Evolutionary conservation across 2,888 invertebrate species (phyloP).

Genomic region (Germaria angustata): DNA sequence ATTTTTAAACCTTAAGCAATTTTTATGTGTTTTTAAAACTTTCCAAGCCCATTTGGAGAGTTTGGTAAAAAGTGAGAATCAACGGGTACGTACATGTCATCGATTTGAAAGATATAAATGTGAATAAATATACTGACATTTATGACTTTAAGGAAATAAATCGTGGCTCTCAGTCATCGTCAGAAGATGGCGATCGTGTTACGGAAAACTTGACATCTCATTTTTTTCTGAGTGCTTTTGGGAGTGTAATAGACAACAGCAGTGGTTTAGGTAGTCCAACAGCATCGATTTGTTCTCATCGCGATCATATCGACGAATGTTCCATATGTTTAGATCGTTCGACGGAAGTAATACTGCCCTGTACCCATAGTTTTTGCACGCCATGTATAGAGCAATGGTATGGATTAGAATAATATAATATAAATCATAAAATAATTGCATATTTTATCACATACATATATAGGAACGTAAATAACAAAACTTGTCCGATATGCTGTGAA

Average conservation of each 20-base stretch:
- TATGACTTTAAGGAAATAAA: slow-evolving; percentile 52
- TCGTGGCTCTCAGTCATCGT: slow-evolving; percentile 66
- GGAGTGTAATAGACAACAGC: slow-evolving; percentile 59
- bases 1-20: slow-evolving; percentile 84
- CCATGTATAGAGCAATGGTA: slow-evolving; percentile 88
- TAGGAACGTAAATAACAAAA: slow-evolving; percentile 86
- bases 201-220: slow-evolving; percentile 20
- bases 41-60: slow-evolving; percentile 81
- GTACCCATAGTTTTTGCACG: slow-evolving; percentile 86
- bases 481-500: slow-evolving; percentile 86
- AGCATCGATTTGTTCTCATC: slow-evolving; percentile 70
- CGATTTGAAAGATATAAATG: not conserved
- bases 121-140: not conserved
- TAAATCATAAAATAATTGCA: not conserved
- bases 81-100: slow-evolving; percentile 69
- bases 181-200: slow-evolving; percentile 51
- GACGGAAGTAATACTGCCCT: slow-evolving; percentile 85
- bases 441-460: slow-evolving; percentile 50
- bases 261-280: slow-evolving; percentile 67
- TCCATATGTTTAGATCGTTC: slow-evolving; percentile 87
- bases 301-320: slow-evolving; percentile 82
- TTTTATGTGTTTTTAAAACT: slow-evolving; percentile 83
- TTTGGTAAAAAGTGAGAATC: slow-evolving; percentile 74
- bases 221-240: slow-evolving; percentile 74
- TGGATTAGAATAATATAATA: slow-evolving; percentile 54